Conservation (phyloP, 2,797 vertebrate genomes). For the Carduelis carduelis region DNA sequence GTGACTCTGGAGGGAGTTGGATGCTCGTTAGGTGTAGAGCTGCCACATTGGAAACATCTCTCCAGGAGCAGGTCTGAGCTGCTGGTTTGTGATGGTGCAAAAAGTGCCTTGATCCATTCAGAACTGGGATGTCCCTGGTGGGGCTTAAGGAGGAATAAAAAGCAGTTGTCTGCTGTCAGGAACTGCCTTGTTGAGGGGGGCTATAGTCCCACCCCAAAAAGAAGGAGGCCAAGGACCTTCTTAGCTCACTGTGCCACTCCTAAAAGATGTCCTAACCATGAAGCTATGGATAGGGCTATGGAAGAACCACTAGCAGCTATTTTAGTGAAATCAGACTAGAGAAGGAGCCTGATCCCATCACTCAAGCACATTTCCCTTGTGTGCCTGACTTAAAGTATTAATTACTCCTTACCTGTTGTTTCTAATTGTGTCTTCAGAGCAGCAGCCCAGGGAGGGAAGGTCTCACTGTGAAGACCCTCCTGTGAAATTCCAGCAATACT, state of each 20-base stretch:
- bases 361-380: not conserved
- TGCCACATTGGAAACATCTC: accelerated
- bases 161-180: not conserved
- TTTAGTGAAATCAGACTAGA: not conserved
- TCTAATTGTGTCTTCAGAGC: not conserved
- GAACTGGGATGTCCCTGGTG: not conserved
- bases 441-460: not conserved
- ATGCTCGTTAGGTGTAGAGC: not conserved
- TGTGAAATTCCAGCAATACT: not conserved
- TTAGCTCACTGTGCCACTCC: not conserved
- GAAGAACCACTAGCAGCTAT: not conserved
- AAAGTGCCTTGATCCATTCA: not conserved
- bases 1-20: not conserved
- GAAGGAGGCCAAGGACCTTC: not conserved
- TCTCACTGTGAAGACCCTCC: not conserved
- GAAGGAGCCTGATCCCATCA: not conserved
- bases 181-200: not conserved
- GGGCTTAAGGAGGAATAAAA: not conserved
- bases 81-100: not conserved
- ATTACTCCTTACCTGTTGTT: not conserved
- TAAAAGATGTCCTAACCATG: not conserved
- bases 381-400: not conserved
- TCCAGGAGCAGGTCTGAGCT: not conserved
- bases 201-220: not conserved
- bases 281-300: not conserved